Percentiles rank a stretch among this genome's conserved stretches.
Conservation (phyloP, 2,888 invertebrate genomes). For the Tipula lateralis region DNA sequence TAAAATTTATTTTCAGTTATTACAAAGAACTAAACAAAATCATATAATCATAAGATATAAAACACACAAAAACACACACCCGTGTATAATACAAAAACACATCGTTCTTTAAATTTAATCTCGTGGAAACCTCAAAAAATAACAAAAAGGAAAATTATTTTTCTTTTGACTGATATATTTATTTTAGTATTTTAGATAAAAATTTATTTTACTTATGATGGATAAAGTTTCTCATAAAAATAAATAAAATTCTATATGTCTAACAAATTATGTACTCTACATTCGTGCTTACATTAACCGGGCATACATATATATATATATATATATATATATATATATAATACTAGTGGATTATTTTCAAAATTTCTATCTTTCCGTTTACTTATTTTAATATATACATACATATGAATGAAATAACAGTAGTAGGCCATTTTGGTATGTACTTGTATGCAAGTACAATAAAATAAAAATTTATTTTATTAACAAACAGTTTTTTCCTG, state of each 20-base stretch:
- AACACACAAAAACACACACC: not conserved
- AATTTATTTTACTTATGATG: constrained; percentile 11
- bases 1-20: not conserved
- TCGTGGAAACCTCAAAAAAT: not conserved
- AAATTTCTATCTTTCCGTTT: not conserved
- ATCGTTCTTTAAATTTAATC: not conserved
- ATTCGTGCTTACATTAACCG: too few species aligned
- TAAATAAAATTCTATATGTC: not conserved
- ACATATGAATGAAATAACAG: not conserved
- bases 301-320: too few species aligned
- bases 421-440: not conserved
- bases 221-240: not conserved
- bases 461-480: not conserved
- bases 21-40: not conserved
- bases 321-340: not conserved
- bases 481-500: constrained; percentile 24
- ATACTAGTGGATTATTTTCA: not conserved
- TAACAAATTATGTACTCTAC: not conserved
- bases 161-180: constrained; percentile 19
- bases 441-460: not conserved
- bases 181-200: not conserved
- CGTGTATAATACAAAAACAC: not conserved
- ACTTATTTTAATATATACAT: not conserved
- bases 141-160: not conserved
- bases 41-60: not conserved